phyloP scores from a whole-genome alignment of 2,113 vertebrate genomes.

The Melierax canorus region DNA sequence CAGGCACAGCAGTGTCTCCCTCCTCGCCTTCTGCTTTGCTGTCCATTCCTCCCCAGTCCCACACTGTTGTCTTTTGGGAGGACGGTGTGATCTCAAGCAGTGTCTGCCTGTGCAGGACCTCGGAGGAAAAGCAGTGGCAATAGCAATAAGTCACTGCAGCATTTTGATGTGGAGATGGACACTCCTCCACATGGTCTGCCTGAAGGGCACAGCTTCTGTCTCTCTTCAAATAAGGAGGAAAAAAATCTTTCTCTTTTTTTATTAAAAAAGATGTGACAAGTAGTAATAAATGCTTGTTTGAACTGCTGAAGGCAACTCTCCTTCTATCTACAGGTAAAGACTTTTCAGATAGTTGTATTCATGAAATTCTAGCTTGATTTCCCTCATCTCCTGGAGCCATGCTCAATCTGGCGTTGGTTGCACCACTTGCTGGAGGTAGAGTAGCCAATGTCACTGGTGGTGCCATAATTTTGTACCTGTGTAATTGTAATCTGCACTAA shows the following conservation, averaged over 20 bases:
- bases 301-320: background rate
- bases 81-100: background rate
- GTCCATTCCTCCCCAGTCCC: background rate
- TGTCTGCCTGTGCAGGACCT: background rate
- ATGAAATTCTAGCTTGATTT: background rate
- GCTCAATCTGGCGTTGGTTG: background rate
- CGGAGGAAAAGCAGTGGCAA: background rate
- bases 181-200: background rate
- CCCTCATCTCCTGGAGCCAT: background rate
- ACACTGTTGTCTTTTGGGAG: background rate
- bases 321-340: background rate
- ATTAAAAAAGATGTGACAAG: background rate
- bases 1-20: background rate
- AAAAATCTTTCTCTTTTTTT: background rate
- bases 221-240: background rate
- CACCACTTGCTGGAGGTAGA: background rate
- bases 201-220: background rate
- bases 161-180: background rate
- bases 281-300: background rate
- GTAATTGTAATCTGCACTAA: background rate
- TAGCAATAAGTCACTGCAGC: background rate
- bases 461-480: rapidly evolving
- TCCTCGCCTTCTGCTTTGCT: background rate
- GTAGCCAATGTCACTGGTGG: rapidly evolving
- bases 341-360: background rate